Base-by-base conservation (phyloP, 2,113 vertebrate species). In the Vireo altiloquus region DNA sequence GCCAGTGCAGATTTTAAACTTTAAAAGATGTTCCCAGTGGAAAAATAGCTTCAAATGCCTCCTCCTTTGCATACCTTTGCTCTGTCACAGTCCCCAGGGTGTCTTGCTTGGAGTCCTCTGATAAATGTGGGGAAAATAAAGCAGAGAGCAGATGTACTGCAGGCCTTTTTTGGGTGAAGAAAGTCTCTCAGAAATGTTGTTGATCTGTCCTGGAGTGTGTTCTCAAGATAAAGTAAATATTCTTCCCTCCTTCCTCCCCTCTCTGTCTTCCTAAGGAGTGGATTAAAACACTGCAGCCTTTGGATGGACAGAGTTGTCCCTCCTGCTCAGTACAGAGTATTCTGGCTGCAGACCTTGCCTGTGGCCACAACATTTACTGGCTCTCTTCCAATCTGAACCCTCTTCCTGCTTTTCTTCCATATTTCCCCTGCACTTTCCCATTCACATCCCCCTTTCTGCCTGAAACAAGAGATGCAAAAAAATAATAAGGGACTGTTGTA, bases 31-130 rank as follows among this genome's bases (percentile, higher is more conserved):
- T 63, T 92, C 33, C 10, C 20, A 27, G 24, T 13, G 28, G 74
- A 44, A 91, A 95, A 92, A 35, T 4, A 46, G 11, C 11, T 66
- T 71, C 42, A 87, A 22, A 64, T 82, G 17, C 13, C 10, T 56
- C n/a, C 14, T 72, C 7, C 23, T 86, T 60, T 71, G 21, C 25
- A 31, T 25, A 53, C 5, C 23, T 77, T 54, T 72, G 40, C 74
- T 78, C 24, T 64, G 40, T 8, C 42, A 54, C 13, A 17, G 16
- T 49, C 35, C 24, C 40, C 0, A 0, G 33, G 17, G 7, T 54
- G 16, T 31, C 69, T 76, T 82, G 19, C 23, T 42, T 35, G n/a
- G 37, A 72, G 40, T 68, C 28, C 13, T 66, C 25, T 70, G 35
- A n/a, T 47, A 69, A 52, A 56, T 52, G 35, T 25, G 21, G 13